These are phyloP conservation scores for Polydesmus complanatus DNA, from an alignment of 2,888 invertebrate species.

Conservation along the genomic window DNA sequence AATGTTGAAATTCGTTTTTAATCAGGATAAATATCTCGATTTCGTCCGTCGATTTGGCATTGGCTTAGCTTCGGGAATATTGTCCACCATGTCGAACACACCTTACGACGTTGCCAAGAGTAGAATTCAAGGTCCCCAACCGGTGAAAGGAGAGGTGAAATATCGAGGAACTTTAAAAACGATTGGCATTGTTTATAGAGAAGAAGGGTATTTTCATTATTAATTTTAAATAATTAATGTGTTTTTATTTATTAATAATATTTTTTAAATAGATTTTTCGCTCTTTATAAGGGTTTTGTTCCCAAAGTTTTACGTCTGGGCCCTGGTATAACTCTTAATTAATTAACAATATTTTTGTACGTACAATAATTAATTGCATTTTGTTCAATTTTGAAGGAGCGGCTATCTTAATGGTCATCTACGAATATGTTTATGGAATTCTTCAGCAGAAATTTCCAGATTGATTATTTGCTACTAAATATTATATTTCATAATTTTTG, in stretches of 20 bases:
- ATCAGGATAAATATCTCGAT: slow-evolving; percentile 13
- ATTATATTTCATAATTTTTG: too few relatives aligned
- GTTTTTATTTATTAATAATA: slow-evolving; percentile 2
- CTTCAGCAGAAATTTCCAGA: slow-evolving; percentile 41
- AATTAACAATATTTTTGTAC: not conserved
- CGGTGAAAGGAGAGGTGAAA: slow-evolving; percentile 52
- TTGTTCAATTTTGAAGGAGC: slow-evolving; percentile 46
- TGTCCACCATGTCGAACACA: slow-evolving; percentile 78
- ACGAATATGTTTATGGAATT: slow-evolving; percentile 68
- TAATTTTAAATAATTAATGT: not conserved
- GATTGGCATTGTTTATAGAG: slow-evolving; percentile 57
- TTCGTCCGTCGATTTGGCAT: slow-evolving; percentile 58
- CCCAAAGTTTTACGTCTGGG: slow-evolving; percentile 84
- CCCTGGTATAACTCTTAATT: slow-evolving; percentile 39
- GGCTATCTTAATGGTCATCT: slow-evolving; percentile 86
- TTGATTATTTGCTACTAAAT: too few relatives aligned
- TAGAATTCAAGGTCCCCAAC: slow-evolving; percentile 85
- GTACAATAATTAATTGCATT: slow-evolving; percentile 1
- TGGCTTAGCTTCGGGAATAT: slow-evolving; percentile 72
- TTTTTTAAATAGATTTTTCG: slow-evolving; percentile 49
- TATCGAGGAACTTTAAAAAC: slow-evolving; percentile 63
- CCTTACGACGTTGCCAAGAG: slow-evolving; percentile 95
- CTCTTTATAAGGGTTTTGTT: slow-evolving; percentile 79
- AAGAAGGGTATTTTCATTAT: slow-evolving; percentile 62
- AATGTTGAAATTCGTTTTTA: not conserved